Evolutionary conservation across 2,888 invertebrate species (phyloP).

Genomic region (Dryomyza anilis): DNA sequence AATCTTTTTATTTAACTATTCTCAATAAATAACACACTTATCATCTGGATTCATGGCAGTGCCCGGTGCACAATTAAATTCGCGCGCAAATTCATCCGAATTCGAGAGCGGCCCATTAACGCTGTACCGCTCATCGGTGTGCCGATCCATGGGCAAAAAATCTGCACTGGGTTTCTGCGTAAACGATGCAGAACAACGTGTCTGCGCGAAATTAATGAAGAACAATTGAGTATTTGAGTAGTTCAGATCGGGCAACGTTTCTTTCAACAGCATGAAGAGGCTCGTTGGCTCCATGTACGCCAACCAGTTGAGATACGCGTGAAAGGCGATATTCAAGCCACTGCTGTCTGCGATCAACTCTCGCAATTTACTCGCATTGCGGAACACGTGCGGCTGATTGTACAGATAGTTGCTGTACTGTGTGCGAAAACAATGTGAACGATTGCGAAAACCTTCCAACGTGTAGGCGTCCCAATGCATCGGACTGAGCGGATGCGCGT

Average conservation of each 20-base stretch:
- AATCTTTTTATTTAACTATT: too few species aligned
- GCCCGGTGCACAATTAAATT: conserved; percentile 51
- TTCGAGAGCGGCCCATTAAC: conserved; percentile 51
- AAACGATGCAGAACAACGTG: conserved; percentile 44
- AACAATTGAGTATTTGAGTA: conserved; percentile 57
- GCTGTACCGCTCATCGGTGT: conserved; percentile 46
- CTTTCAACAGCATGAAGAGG: conserved; percentile 36
- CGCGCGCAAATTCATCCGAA: conserved; percentile 50
- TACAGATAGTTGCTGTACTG: conserved; percentile 49
- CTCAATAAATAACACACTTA: conserved; percentile 51
- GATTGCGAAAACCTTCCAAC: conserved; percentile 40
- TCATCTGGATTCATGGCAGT: conserved; percentile 54
- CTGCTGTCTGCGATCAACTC: conserved; percentile 49
- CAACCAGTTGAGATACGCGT: conserved; percentile 52
- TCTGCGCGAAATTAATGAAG: conserved; percentile 55
- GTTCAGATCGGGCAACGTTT: conserved; percentile 51
- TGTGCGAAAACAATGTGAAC: conserved; percentile 48
- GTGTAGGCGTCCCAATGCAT: conserved; percentile 43
- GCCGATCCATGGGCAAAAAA: conserved; percentile 46
- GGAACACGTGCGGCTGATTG: conserved; percentile 45
- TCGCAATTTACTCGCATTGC: conserved; percentile 44
- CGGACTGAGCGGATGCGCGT: conserved; percentile 40
- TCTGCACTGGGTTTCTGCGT: conserved; percentile 36
- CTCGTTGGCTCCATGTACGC: conserved; percentile 37
- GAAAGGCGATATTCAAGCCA: conserved; percentile 53